A percentile compares a stretch with the other conserved stretches of the same genome.
Evolutionary conservation across 2,797 vertebrate species (phyloP).

Genomic region (Dendrocincla fuliginosa): DNA sequence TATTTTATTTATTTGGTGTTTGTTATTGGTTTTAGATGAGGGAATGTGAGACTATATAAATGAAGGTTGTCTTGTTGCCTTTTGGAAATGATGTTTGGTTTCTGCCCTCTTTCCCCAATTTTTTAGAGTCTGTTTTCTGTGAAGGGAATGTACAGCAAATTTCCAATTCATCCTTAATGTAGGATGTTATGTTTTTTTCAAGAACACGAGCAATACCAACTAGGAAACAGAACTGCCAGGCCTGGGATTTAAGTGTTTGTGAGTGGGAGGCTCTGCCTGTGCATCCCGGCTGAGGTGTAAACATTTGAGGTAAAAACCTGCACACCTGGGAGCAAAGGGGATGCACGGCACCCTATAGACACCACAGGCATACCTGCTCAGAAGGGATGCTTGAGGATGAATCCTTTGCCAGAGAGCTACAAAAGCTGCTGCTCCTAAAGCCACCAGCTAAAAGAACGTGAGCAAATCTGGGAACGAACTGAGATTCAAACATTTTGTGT

Average conservation of each 20-base stretch:
- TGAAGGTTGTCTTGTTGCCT: not conserved
- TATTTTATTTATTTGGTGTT: not conserved
- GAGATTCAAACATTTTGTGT: not conserved
- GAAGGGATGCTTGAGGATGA: not conserved
- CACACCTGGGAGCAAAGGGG: not conserved
- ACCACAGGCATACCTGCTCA: not conserved
- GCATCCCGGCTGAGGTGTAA: not conserved
- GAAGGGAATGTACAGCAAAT: not conserved
- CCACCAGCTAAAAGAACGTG: not conserved
- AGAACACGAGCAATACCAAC: not conserved
- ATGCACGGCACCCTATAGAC: not conserved
- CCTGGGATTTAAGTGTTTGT: not conserved
- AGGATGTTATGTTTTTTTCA: not conserved
- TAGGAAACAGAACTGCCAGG: not conserved
- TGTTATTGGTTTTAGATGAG: not conserved
- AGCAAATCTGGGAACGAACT: not conserved
- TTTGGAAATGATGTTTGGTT: not conserved
- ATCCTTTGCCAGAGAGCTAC: not conserved
- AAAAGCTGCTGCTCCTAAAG: not conserved
- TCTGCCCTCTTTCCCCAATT: accelerated
- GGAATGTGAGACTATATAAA: not conserved
- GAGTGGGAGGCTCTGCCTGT: not conserved
- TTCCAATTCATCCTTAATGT: not conserved
- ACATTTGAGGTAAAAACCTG: not conserved
- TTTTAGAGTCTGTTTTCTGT: not conserved